phyloP scores from a whole-genome alignment of 2,113 vertebrate species.

The Microtus richardsoni region DNA sequence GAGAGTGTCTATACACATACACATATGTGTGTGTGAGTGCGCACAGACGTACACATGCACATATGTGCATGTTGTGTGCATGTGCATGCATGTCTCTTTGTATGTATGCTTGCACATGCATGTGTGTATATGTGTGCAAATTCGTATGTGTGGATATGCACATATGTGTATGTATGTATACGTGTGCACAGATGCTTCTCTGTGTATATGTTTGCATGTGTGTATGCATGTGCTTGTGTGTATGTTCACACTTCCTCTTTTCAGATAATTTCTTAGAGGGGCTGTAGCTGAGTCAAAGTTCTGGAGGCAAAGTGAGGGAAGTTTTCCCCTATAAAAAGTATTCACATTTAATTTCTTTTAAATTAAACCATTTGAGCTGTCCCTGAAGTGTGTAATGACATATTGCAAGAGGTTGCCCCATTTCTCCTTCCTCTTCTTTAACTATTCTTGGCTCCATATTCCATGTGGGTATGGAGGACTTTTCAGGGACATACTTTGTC shows the following conservation, averaged over 20 bases:
- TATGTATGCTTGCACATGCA: background rate
- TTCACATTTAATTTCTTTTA: constrained; percentile 19
- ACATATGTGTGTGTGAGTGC: no score
- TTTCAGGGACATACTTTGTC: constrained; percentile 50
- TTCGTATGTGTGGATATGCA: background rate
- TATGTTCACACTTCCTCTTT: background rate
- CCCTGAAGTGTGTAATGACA: background rate
- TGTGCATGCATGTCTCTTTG: background rate
- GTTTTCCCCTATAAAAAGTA: background rate
- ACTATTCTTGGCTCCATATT: background rate
- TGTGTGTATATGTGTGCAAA: background rate
- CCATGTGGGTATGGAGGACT: background rate
- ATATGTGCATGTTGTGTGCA: no score
- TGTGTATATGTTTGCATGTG: background rate
- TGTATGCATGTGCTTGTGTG: background rate
- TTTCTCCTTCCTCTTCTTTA: background rate
- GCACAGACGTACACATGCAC: no score
- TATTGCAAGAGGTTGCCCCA: background rate
- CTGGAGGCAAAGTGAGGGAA: background rate
- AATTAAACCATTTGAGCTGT: background rate
- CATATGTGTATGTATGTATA: rapidly evolving
- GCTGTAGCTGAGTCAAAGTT: background rate
- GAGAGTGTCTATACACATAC: no score
- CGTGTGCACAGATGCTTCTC: background rate
- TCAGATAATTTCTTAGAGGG: background rate